phyloP scores from a whole-genome alignment of 2,888 invertebrate genomes.

The Orchestes rusci region DNA sequence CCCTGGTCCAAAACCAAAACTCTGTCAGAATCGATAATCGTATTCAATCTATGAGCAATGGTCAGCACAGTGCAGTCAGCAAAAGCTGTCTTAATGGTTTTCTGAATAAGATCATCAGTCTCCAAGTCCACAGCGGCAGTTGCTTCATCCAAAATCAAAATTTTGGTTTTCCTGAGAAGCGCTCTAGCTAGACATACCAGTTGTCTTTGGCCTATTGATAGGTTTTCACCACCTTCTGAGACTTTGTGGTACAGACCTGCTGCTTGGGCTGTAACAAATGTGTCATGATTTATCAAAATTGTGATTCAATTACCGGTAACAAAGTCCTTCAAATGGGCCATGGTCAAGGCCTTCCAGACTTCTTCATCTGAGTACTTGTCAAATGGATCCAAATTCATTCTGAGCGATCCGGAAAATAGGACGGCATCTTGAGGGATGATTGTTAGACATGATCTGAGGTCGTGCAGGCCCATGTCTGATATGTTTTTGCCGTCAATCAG shows the following conservation, averaged over 20 bases:
- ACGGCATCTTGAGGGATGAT: constrained; percentile 92
- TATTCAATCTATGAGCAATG: constrained; percentile 53
- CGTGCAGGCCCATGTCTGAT: constrained; percentile 73
- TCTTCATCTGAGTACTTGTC: constrained; percentile 67
- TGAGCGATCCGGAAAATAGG: constrained; percentile 82
- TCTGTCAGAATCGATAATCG: constrained; percentile 37
- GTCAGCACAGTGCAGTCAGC: constrained; percentile 49
- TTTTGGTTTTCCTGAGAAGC: constrained; percentile 76
- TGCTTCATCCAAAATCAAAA: constrained; percentile 80
- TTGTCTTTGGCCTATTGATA: constrained; percentile 85
- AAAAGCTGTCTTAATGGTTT: constrained; percentile 61
- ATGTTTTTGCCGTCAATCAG: constrained; percentile 77
- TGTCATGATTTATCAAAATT: too few species aligned
- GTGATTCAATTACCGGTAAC: constrained; percentile 66
- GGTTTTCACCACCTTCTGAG: constrained; percentile 87
- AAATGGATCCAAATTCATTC: constrained; percentile 91
- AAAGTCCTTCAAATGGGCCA: constrained; percentile 81
- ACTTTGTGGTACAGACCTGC: constrained; percentile 49
- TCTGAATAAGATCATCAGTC: constrained; percentile 84
- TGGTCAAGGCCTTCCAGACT: constrained; percentile 79
- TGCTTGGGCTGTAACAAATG: constrained; percentile 22
- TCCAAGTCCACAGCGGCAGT: constrained; percentile 88
- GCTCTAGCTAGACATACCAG: constrained; percentile 81
- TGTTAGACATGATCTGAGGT: constrained; percentile 72
- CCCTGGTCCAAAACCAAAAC: constrained; percentile 40